Percentiles rank a stretch among this genome's conserved stretches.
Evolutionary conservation across 2,888 invertebrate species (phyloP).

Genomic region (Eubasilissa splendida): DNA sequence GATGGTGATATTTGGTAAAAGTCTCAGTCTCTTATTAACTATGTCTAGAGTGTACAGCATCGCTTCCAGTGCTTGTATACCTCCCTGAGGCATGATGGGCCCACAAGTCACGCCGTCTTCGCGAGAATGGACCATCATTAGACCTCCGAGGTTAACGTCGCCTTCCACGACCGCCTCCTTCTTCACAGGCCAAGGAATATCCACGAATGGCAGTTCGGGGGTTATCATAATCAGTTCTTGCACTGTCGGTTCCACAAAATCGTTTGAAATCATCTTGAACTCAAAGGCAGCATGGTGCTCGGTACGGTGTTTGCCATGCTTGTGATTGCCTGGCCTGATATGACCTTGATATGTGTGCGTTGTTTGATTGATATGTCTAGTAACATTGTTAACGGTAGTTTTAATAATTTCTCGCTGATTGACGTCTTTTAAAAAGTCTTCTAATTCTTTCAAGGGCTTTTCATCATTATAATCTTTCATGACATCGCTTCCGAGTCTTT

Average conservation of each 20-base stretch:
- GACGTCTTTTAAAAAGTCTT: slow-evolving; percentile 44
- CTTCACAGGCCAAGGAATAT: slow-evolving; percentile 81
- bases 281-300: slow-evolving; percentile 36
- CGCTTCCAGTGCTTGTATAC: slow-evolving; percentile 87
- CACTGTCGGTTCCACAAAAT: slow-evolving; percentile 50
- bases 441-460: slow-evolving; percentile 44
- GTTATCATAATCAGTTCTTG: slow-evolving; percentile 61
- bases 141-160: slow-evolving; percentile 86
- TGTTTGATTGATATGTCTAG: slow-evolving; percentile 40
- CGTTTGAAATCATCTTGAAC: slow-evolving; percentile 43
- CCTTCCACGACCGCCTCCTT: slow-evolving; percentile 87
- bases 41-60: slow-evolving; percentile 91
- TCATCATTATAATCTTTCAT: slow-evolving; percentile 20
- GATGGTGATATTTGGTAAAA: slow-evolving; percentile 81
- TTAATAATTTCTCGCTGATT: slow-evolving; percentile 30
- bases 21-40: slow-evolving; percentile 74
- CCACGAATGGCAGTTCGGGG: slow-evolving; percentile 61
- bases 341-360: slow-evolving; percentile 35
- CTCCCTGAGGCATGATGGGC: slow-evolving; percentile 91
- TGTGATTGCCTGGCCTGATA: slow-evolving; percentile 16
- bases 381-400: slow-evolving; percentile 3
- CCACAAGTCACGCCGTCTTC: slow-evolving; percentile 87
- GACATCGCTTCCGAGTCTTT: slow-evolving; percentile 24
- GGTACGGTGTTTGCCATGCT: slow-evolving; percentile 29
- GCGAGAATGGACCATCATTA: slow-evolving; percentile 94